Conservation (phyloP, 2,888 invertebrate species). For the Noctua janthe region DNA sequence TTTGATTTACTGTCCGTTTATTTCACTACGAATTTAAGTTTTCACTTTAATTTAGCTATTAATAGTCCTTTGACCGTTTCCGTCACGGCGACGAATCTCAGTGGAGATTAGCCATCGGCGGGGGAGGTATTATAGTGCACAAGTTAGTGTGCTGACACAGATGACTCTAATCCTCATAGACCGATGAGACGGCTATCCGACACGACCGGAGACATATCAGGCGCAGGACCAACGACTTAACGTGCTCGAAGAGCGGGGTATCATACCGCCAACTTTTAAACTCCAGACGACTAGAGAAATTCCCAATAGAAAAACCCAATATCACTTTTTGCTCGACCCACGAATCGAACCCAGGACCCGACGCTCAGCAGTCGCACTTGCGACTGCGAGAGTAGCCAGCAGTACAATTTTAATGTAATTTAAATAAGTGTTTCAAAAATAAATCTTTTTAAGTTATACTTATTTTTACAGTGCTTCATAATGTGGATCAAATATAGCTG, state of each 20-base stretch:
- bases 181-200: not conserved
- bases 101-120: not conserved
- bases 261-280: not conserved
- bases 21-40: not conserved
- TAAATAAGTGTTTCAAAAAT: not conserved
- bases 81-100: not conserved
- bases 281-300: not conserved
- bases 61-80: not conserved
- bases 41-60: not conserved
- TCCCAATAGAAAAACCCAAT: not conserved
- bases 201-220: not conserved
- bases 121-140: not conserved
- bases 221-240: too few species aligned
- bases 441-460: not conserved
- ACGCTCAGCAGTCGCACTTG: not conserved
- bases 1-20: not conserved
- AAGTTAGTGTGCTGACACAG: not conserved
- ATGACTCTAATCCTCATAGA: not conserved
- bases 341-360: not conserved
- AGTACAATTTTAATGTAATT: not conserved
- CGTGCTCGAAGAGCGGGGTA: not conserved
- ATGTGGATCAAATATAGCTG: slow-evolving; percentile 84
- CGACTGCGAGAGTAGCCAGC: not conserved
- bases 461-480: slow-evolving; percentile 79
- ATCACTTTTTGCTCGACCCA: not conserved